A percentile compares a stretch with the other conserved stretches of the same genome.
phyloP scores from a whole-genome alignment of 2,113 vertebrate genomes.

The Pedetes capensis region DNA sequence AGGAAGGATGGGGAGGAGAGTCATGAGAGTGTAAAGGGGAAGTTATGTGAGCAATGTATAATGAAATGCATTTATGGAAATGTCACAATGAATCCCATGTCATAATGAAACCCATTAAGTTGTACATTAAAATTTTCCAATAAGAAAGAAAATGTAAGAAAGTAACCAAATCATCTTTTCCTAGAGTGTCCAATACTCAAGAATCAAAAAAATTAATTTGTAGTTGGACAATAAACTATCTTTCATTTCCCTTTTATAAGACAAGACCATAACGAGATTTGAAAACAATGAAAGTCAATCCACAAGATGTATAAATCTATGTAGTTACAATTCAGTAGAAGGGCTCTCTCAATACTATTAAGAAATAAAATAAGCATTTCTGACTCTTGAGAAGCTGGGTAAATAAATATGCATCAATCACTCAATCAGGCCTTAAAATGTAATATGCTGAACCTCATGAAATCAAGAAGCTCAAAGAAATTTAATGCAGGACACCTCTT shows the following conservation, averaged over 20 bases:
- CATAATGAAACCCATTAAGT: too few relatives aligned
- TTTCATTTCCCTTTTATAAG: neutral
- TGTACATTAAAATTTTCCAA: too few relatives aligned
- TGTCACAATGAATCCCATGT: too few relatives aligned
- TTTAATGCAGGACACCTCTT: neutral
- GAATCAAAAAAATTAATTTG: neutral
- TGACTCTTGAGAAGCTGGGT: neutral
- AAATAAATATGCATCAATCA: neutral
- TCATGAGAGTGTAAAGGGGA: too few relatives aligned
- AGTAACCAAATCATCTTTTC: neutral
- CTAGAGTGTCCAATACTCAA: neutral
- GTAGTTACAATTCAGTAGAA: neutral
- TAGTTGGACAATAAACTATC: neutral
- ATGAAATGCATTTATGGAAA: too few relatives aligned
- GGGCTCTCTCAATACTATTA: neutral
- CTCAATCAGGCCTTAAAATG: neutral
- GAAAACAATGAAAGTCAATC: neutral
- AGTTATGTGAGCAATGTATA: too few relatives aligned
- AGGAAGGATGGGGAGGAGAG: too few relatives aligned
- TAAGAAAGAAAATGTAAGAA: too few relatives aligned
- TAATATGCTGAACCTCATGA: neutral
- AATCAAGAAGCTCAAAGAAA: neutral
- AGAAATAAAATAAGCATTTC: neutral
- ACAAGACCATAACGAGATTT: accelerated
- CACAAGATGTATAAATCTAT: neutral